Evolutionary conservation across 2,888 invertebrate genomes (phyloP), one percentile per base, ranked within the genome.

Genomic region (Blastobasis adustella): DNA sequence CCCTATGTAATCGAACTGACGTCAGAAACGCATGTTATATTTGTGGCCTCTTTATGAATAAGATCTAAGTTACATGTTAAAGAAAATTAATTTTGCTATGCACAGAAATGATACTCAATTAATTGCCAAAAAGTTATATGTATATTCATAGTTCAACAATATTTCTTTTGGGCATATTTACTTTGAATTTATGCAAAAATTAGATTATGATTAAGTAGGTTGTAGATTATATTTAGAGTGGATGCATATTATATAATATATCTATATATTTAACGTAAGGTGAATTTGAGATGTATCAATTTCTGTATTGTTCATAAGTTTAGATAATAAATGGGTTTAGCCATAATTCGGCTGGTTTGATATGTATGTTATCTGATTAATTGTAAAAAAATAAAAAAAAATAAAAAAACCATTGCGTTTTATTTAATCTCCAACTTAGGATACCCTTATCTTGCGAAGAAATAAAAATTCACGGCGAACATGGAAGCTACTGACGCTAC

Each of bases 51-150:
- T 86, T 85, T 86, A 86, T 83, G 71, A 81, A 85, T 88, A 87
- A 88, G 86, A 86, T 87, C 85, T 88, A 86, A 86, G 88, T 88
- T 88, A 88, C 86, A 85, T 85, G 79, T 86, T 86, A 83, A 88
- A 86, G 80, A 80, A 86, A 86, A 86, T 81, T 86, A 84, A 86
- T 86, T 85, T 88, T 88, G 87, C 87, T 88, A 87, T 89, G 89
- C 88, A 89, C 88, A 88, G 83, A 88, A 87, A 89, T 89, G 89
- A 89, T 89, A 89, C 89, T 89, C 89, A 89, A 84, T 89, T 85
- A 87, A 89, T 89, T 89, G 89, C 89, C 89, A 89, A 89, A 89
- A 89, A 89, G 85, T 88, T 83, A 87, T 86, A 86, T 87, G 77
- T 81, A 85, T 87, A 87, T 88, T 85, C 86, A 86, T 88, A 88